Percentiles rank a stretch among this genome's conserved stretches.
Conservation (phyloP, 2,113 vertebrate genomes). For the Brachypodius melanocephalos region DNA sequence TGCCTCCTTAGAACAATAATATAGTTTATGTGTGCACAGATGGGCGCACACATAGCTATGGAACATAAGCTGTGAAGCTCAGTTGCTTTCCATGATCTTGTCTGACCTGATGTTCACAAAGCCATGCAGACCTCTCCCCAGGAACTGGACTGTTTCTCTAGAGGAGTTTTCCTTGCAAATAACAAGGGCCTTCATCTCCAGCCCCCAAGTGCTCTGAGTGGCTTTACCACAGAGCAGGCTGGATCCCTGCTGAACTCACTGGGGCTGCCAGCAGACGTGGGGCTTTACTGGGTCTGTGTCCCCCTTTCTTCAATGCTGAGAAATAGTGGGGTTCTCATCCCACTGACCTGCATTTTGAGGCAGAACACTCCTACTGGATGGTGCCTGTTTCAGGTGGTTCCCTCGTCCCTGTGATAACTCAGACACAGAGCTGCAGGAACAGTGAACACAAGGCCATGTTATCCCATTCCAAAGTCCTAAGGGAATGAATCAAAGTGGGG, state of each 20-base stretch:
- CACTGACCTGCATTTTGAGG: background rate
- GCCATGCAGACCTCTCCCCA: background rate
- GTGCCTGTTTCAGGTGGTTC: background rate
- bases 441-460: background rate
- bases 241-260: background rate
- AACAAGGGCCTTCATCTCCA: background rate
- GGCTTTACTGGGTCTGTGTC: rapidly evolving
- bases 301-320: rapidly evolving
- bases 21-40: background rate
- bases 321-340: background rate
- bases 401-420: background rate
- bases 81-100: rapidly evolving
- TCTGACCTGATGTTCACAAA: background rate
- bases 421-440: background rate
- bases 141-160: background rate
- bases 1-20: background rate
- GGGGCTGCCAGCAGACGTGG: background rate
- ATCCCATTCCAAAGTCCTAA: background rate
- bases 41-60: rapidly evolving
- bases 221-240: background rate
- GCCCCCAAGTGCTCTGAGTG: background rate
- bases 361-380: background rate
- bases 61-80: background rate
- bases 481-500: background rate
- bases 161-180: background rate